phyloP scores from a whole-genome alignment of 1,140 invertebrate species.

The Pissodes strobi region DNA sequence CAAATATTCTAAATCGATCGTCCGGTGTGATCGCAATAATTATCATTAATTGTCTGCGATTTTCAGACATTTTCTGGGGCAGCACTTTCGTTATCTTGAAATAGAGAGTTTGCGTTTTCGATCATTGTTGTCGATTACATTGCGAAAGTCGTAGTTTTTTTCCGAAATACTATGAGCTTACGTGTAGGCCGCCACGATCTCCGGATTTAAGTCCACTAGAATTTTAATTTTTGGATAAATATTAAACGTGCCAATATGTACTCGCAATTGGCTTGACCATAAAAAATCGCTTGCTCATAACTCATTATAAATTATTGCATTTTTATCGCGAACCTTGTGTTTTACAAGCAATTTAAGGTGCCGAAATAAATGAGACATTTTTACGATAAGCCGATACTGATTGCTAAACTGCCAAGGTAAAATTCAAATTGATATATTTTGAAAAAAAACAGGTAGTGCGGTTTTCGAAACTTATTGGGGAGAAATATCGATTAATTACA shows the following conservation, averaged over 20 bases:
- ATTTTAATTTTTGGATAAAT: not conserved
- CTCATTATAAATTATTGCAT: not conserved
- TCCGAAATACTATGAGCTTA: not conserved
- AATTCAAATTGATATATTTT: too few species aligned
- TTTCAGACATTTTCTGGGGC: not conserved
- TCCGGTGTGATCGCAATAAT: not conserved
- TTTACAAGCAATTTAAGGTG: not conserved
- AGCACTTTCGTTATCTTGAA: constrained; percentile 4
- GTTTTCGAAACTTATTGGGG: too few species aligned
- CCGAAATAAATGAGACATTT: too few species aligned
- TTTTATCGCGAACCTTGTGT: not conserved
- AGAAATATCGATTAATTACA: too few species aligned
- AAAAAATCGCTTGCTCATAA: not conserved
- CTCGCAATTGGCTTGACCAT: not conserved
- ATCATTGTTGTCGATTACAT: not conserved
- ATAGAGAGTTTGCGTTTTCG: not conserved
- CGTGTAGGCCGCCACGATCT: not conserved
- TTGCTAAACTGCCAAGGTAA: too few species aligned
- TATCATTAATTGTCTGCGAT: not conserved
- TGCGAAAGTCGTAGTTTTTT: not conserved
- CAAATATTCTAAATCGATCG: too few species aligned
- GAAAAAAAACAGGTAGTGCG: too few species aligned
- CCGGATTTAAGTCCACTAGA: not conserved
- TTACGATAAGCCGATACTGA: too few species aligned
- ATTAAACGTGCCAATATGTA: not conserved